Base-by-base conservation (phyloP, 1,140 invertebrate genomes). In the Linepithema humile region DNA sequence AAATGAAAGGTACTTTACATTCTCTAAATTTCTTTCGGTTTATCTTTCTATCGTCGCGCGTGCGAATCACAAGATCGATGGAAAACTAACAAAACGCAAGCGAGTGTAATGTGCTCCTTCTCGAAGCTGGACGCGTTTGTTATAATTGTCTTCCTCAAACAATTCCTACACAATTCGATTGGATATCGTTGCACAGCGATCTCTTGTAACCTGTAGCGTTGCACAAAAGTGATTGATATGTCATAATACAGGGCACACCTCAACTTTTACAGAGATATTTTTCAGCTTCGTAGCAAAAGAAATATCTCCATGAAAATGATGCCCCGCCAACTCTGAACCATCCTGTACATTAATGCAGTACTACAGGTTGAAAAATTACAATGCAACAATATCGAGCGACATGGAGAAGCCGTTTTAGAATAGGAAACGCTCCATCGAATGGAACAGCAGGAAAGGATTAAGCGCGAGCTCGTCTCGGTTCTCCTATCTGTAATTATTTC, bases 91-190 rank as follows among this genome's bases (percentile, higher is more conserved):
- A n/a, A 7, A 43, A 17, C 29, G 35, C 35, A 55, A 70, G 12
- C 40, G 0, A n/a, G 43, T 1, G 17, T n/a, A 50, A 29, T 4
- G 35, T 77, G 57, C 40, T 65, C 73, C 70, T 82, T 70, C 62
- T 84, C 70, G 77, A 84, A 88, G 67, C 84, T 85, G 85, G 84
- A 65, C 75, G 55, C 83, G 70, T 67, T 72, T 90, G 88, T 90
- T 88, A 90, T 88, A 90, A 88, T 87, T 67, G 10, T 77, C n/a
- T 15, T 20, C 23, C 38, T 62, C 12, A 29, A 62, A 45, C 53
- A 23, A 29, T 53, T 5, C 20, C 35, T 53, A 29, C 17, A 29
- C 17, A 29, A 29, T n/a, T n/a, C n/a, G 35, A 57, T 40, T 35
- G n/a, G 17, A n/a, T 57, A 26, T 35, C 23, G 35, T 29, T 17